These are phyloP conservation scores for Aradus depressus DNA, from an alignment of 2,888 invertebrate genomes.

Conservation along the genomic window DNA sequence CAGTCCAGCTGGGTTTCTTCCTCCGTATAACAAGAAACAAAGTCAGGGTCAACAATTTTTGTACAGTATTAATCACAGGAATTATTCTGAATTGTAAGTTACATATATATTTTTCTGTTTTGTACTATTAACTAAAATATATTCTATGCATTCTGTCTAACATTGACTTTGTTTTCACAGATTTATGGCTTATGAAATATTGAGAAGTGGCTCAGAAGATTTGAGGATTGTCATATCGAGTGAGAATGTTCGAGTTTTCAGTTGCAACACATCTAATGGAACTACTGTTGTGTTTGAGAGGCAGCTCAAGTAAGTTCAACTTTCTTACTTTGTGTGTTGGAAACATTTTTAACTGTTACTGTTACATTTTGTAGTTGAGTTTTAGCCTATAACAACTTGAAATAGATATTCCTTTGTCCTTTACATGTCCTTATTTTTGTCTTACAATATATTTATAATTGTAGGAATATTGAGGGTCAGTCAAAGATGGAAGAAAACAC, in stretches of 20 bases:
- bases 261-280: conserved; percentile 42
- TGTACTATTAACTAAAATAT: background rate
- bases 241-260: conserved; percentile 59
- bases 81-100: conserved; percentile 55
- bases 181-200: conserved; percentile 70
- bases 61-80: conserved; percentile 56
- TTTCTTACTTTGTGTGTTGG: conserved; percentile 31
- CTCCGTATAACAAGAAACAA: conserved; percentile 63
- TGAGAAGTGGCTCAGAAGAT: conserved; percentile 65
- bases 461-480: too few species aligned
- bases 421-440: too few species aligned
- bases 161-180: conserved; percentile 32
- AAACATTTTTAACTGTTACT: conserved; percentile 34
- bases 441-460: too few species aligned
- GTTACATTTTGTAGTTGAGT: background rate
- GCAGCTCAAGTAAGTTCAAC: conserved; percentile 43
- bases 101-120: conserved; percentile 2
- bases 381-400: background rate
- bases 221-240: conserved; percentile 70
- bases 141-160: background rate
- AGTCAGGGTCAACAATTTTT: conserved; percentile 74
- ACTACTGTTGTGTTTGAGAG: conserved; percentile 51
- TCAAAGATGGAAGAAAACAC: too few species aligned
- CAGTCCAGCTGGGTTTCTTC: conserved; percentile 71
- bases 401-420: too few species aligned